Conservation (phyloP, 2,888 invertebrate species). For the Amphimallon solstitiale region DNA sequence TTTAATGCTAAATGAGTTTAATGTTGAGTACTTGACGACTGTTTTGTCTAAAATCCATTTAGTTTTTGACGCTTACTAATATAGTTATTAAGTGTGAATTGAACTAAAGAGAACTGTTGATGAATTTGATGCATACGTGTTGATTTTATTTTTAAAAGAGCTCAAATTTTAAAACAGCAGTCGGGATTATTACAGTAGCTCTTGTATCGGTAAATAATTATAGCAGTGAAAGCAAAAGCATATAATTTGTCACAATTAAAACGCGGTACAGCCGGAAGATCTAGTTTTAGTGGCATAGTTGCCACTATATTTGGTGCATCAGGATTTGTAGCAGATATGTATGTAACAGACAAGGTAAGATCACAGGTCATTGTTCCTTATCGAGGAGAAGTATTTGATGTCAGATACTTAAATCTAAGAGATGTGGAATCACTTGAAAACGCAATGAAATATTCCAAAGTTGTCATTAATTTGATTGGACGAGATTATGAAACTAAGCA, state of each 20-base stretch:
- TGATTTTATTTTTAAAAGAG: conserved; percentile 54
- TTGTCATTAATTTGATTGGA: conserved; percentile 95
- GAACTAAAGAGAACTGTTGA: not conserved
- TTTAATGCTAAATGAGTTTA: conserved; percentile 27
- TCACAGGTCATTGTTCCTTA: conserved; percentile 92
- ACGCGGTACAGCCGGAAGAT: conserved; percentile 91
- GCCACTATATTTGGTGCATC: conserved; percentile 97
- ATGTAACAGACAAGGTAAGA: conserved; percentile 89
- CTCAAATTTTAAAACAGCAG: conserved; percentile 50
- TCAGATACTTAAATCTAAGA: conserved; percentile 78
- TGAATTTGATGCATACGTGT: not conserved
- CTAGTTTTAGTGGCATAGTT: conserved; percentile 95
- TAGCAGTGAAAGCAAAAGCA: conserved; percentile 65
- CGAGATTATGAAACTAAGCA: conserved; percentile 93
- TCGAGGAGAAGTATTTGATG: conserved; percentile 85
- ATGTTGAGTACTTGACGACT: conserved; percentile 26
- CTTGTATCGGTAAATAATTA: conserved; percentile 63
- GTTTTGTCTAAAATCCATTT: conserved; percentile 5
- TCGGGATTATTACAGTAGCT: conserved; percentile 55
- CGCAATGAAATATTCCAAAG: conserved; percentile 93
- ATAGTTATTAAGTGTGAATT: conserved; percentile 6
- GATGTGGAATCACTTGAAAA: conserved; percentile 89
- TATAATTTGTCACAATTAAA: conserved; percentile 76
- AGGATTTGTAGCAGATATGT: conserved; percentile 89
- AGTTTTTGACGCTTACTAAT: conserved; percentile 6